These are phyloP conservation scores for Embidobia sp. DNA, from an alignment of 2,888 invertebrate species.

Conservation along the genomic window DNA sequence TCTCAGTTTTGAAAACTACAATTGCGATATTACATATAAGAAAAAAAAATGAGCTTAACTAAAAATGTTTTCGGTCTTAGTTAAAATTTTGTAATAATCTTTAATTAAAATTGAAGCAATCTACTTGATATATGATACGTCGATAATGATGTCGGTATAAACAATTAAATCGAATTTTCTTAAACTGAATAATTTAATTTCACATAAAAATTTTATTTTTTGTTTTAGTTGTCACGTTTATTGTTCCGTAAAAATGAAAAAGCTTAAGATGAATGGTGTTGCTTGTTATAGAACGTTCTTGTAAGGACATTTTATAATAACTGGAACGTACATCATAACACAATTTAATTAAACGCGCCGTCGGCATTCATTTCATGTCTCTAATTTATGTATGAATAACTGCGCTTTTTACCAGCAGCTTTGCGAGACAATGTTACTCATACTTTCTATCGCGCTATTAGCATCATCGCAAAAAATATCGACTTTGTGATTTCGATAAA, in stretches of 20 bases:
- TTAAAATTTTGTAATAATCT: no score
- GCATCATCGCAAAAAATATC: conserved; percentile 43
- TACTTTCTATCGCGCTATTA: conserved; percentile 56
- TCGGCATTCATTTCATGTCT: conserved; percentile 71
- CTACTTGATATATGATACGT: no score
- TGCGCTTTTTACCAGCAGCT: conserved; percentile 67
- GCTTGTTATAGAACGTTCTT: conserved; percentile 53
- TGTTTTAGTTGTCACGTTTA: conserved; percentile 2
- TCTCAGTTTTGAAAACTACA: conserved; percentile 12
- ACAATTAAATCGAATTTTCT: not conserved
- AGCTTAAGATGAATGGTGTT: conserved; percentile 49
- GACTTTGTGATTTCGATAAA: conserved; percentile 57
- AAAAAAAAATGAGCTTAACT: no score
- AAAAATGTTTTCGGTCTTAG: not conserved
- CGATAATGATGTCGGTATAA: no score
- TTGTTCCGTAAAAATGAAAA: conserved; percentile 45
- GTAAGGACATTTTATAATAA: conserved; percentile 65
- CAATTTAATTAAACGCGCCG: conserved; percentile 79
- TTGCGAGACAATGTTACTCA: conserved; percentile 53
- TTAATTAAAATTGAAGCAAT: no score
- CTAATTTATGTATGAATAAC: conserved; percentile 79
- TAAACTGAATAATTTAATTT: not conserved
- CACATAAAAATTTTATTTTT: not conserved
- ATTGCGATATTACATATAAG: not conserved
- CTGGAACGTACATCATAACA: conserved; percentile 77